A percentile compares a stretch with the other conserved stretches of the same genome.
Evolutionary conservation across 1,140 invertebrate genomes (phyloP).

Genomic region (Lepidurus couesii): DNA sequence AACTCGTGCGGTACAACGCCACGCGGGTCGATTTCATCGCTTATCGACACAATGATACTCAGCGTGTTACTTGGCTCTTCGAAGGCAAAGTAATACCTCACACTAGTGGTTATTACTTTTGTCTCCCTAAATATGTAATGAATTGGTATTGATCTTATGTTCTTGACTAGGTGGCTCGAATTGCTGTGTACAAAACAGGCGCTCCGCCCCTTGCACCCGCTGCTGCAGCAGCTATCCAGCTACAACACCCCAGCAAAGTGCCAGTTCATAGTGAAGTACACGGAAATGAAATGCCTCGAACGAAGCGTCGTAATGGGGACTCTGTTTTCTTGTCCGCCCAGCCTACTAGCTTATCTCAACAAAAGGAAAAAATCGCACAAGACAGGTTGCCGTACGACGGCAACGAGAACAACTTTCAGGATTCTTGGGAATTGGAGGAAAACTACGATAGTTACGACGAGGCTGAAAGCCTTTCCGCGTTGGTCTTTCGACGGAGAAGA

Average conservation of each 20-base stretch:
- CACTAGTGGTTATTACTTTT: constrained; percentile 46
- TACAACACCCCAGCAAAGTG: constrained; percentile 17
- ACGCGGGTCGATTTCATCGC: constrained; percentile 42
- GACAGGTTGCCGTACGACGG: neutral
- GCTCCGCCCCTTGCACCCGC: constrained; percentile 2
- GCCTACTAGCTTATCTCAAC: neutral
- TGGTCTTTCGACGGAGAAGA: neutral
- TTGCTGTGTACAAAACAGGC: constrained; percentile 23
- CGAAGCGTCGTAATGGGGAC: neutral
- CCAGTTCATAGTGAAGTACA: neutral
- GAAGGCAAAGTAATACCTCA: constrained; percentile 46
- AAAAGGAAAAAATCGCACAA: neutral
- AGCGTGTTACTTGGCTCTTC: constrained; percentile 57
- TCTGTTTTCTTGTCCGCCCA: neutral
- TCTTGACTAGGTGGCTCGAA: constrained; percentile 29
- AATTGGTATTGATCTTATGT: neutral
- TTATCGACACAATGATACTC: constrained; percentile 37
- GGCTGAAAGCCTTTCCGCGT: neutral
- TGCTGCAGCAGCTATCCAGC: neutral
- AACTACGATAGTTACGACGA: constrained; percentile 6
- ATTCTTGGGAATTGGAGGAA: constrained; percentile 4
- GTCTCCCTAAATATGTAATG: neutral
- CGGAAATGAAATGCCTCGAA: constrained; percentile 16
- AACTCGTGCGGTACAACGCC: constrained; percentile 66
- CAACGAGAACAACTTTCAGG: neutral